Evolutionary conservation across 2,888 invertebrate genomes (phyloP), one percentile per base, ranked within the genome.

Genomic region (Bursaphelenchus okinawaensis): DNA sequence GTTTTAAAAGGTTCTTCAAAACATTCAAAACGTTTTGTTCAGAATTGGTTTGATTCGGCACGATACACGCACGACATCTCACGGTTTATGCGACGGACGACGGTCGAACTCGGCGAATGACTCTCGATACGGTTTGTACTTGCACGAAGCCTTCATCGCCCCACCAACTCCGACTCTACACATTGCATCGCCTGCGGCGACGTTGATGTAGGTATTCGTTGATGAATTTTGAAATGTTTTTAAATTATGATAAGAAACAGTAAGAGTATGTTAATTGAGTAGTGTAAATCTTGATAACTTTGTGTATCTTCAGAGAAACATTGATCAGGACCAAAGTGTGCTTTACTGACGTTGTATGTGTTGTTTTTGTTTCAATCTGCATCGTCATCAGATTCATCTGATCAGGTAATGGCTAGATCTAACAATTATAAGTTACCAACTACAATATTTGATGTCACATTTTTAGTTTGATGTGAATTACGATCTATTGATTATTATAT

Each of bases 371-470:
- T 61, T 70, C 54, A 68, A 73, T 62, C 69, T 80, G 57, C 80
- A 80, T 63, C 70, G 80, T 29, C 80, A 80, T 70, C 80, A 80
- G 65, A 77, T 80, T 62, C 80, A 80, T 68, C 69, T 80, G 55
- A 78, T 78, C 68, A 80, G 80, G 80, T 77, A 51, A 66, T 65
- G 52, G 19, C n/a, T 57, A 27, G n/a, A 57, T 59, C 58, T 22
- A 12, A 61, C 9, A 61, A 2, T n/a, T n/a, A 55, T 6, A n/a
- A 22, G 8, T n/a, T 12, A 40, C 9, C 40, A 40, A 40, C 9
- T n/a, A 40, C 40, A 40, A 54, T 19, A 4, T 28, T 27, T 0
- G 4, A 27, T 26, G 1, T 22, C 7, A 20, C 22, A 20, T 8
- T 52, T 16, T 52, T 52, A 22, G 9, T 26, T n/a, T 52, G 24